These are phyloP conservation scores for Siphlonurus alternatus DNA, from an alignment of 2,888 invertebrate species.

Conservation along the genomic window DNA sequence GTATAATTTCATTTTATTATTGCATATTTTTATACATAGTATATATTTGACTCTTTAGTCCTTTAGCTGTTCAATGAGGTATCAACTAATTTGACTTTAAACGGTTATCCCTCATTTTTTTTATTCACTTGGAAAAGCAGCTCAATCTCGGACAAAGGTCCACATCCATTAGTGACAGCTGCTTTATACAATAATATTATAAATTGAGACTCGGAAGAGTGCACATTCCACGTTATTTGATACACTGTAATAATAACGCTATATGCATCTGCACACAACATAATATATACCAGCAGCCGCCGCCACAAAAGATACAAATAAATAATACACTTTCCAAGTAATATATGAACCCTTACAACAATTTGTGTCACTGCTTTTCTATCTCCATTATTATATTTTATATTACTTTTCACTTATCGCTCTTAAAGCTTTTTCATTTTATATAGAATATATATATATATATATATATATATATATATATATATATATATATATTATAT, in stretches of 20 bases:
- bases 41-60: not conserved
- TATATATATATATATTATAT: too few relatives aligned
- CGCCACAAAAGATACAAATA: not conserved
- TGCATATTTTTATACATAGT: too few relatives aligned
- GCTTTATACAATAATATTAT: not conserved
- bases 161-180: too few relatives aligned
- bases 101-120: slow-evolving; percentile 7
- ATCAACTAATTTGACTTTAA: slow-evolving; percentile 15
- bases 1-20: too few relatives aligned
- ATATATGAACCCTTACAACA: not conserved
- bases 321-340: not conserved
- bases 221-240: not conserved
- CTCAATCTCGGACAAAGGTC: too few relatives aligned
- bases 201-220: not conserved
- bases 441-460: too few relatives aligned
- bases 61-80: slow-evolving; percentile 12
- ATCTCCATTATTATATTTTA: too few relatives aligned
- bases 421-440: too few relatives aligned
- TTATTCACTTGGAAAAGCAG: not conserved
- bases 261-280: not conserved
- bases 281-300: not conserved
- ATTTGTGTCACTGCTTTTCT: not conserved
- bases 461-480: too few relatives aligned
- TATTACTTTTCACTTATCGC: too few relatives aligned
- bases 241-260: not conserved